Percentiles rank a stretch among this genome's conserved stretches.
phyloP scores from a whole-genome alignment of 2,797 vertebrate genomes.

The Crocidura indochinensis region DNA sequence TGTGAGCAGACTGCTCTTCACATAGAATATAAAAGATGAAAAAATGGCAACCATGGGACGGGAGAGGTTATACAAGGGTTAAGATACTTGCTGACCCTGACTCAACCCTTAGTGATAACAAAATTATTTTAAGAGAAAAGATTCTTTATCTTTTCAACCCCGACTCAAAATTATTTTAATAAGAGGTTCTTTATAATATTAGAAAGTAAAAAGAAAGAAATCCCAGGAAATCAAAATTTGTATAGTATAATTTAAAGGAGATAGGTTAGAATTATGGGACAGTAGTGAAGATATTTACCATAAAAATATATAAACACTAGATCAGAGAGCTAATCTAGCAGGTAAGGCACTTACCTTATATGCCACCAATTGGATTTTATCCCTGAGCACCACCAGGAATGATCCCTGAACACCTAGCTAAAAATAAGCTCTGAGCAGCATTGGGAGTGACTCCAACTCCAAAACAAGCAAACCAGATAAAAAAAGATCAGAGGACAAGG shows the following conservation, averaged over 20 bases:
- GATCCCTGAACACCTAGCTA: too few species aligned
- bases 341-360: too few species aligned
- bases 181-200: conserved; percentile 35
- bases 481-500: background rate
- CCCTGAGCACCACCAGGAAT: too few species aligned
- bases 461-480: background rate
- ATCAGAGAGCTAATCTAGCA: too few species aligned
- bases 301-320: background rate
- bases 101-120: too few species aligned
- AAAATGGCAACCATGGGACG: background rate
- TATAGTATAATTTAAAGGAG: conserved; percentile 56
- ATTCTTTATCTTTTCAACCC: too few species aligned
- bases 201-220: conserved; percentile 43
- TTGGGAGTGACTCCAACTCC: too few species aligned
- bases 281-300: background rate
- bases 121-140: too few species aligned
- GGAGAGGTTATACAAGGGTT: too few species aligned
- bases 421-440: too few species aligned
- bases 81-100: too few species aligned
- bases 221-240: conserved; percentile 35
- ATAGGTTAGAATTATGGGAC: background rate
- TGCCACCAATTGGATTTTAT: too few species aligned
- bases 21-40: conserved; percentile 35
- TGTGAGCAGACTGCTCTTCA: conserved; percentile 39
- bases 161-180: background rate